Conservation (phyloP, 2,113 vertebrate genomes). For the Menidia beryllina region DNA sequence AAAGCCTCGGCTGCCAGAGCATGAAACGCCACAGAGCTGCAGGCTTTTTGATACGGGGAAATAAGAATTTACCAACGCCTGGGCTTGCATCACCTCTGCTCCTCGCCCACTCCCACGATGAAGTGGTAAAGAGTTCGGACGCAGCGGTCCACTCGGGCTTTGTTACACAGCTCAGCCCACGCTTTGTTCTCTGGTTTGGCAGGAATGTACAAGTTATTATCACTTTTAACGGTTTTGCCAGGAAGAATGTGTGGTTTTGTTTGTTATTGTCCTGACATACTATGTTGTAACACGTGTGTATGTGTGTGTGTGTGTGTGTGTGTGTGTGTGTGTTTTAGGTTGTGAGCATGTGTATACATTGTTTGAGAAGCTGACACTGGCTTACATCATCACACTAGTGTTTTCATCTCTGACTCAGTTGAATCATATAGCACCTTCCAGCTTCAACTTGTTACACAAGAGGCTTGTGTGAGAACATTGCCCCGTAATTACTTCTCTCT, state of each 20-base stretch:
- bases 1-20: constrained; percentile 60
- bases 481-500: constrained; percentile 45
- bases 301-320: too few species aligned
- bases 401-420: constrained; percentile 51
- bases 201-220: constrained; percentile 1
- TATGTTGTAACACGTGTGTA: background rate
- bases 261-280: constrained; percentile 22
- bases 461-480: constrained; percentile 37
- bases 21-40: constrained; percentile 38
- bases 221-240: constrained; percentile 2
- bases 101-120: constrained; percentile 53
- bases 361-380: constrained; percentile 3
- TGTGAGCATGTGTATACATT: constrained; percentile 14
- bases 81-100: constrained; percentile 55
- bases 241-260: constrained; percentile 2
- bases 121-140: constrained; percentile 64
- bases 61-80: constrained; percentile 56
- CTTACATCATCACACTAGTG: constrained; percentile 4
- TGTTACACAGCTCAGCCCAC: constrained; percentile 48
- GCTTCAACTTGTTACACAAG: constrained; percentile 47
- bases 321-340: too few species aligned
- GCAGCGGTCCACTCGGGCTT: constrained; percentile 31
- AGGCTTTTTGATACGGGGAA: constrained; percentile 63
- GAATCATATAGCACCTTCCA: constrained; percentile 51
- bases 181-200: constrained; percentile 42